Percentiles rank a stretch among this genome's conserved stretches.
phyloP scores from a whole-genome alignment of 53 echinoderm and acorn worm species.

The Antedon mediterranea region DNA sequence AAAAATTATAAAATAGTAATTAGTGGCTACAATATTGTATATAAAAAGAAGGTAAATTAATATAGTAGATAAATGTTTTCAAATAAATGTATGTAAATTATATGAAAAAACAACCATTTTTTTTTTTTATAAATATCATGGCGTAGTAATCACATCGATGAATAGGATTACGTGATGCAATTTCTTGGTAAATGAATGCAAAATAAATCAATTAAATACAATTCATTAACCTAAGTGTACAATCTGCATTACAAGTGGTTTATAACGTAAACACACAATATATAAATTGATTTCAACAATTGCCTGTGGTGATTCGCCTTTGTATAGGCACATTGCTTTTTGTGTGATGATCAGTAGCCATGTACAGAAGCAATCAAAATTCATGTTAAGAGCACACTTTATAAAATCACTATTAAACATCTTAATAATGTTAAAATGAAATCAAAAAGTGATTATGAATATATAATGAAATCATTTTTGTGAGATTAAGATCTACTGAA shows the following conservation, averaged over 20 bases:
- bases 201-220: background rate
- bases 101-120: no score
- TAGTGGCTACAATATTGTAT: no score
- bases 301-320: background rate
- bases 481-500: no score
- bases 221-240: background rate
- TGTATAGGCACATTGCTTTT: background rate
- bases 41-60: no score
- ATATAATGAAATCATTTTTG: background rate
- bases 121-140: no score
- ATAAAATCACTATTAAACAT: background rate
- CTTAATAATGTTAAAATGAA: background rate
- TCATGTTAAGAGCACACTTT: background rate
- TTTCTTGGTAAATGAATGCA: background rate
- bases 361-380: background rate
- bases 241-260: background rate
- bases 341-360: background rate
- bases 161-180: no score
- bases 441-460: background rate
- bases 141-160: no score
- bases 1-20: no score
- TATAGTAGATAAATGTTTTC: no score
- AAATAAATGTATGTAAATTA: no score
- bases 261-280: background rate
- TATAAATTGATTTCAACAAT: background rate